phyloP scores from a whole-genome alignment of 2,797 vertebrate species.

The Sebastes umbrosus region DNA sequence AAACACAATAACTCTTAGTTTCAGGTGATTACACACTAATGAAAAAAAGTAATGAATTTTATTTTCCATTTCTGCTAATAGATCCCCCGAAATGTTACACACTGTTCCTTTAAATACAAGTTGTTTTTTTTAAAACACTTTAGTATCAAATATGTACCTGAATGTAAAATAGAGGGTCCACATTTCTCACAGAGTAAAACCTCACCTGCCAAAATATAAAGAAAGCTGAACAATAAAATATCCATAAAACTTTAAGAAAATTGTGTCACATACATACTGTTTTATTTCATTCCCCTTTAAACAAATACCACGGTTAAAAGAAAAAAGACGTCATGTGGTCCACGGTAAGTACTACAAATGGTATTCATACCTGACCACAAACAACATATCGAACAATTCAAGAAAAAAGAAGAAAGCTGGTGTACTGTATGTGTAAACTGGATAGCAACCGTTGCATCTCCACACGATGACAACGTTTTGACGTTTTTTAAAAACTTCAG shows the following conservation, averaged over 20 bases:
- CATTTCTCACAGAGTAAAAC: neutral
- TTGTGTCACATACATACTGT: slow-evolving; percentile 27
- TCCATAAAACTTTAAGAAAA: neutral
- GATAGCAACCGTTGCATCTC: slow-evolving; percentile 14
- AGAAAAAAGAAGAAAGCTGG: slow-evolving; percentile 53
- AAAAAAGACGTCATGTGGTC: slow-evolving; percentile 24
- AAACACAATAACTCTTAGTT: no score
- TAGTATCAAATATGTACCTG: neutral
- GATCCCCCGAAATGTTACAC: no score
- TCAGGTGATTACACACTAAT: no score
- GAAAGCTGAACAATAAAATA: neutral
- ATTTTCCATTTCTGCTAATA: no score
- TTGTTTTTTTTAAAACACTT: rapidly evolving
- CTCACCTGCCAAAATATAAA: neutral
- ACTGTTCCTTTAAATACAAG: no score
- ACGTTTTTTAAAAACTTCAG: slow-evolving; percentile 28
- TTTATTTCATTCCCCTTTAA: slow-evolving; percentile 68
- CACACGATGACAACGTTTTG: neutral
- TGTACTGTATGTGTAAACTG: slow-evolving; percentile 51
- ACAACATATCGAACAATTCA: slow-evolving; percentile 18
- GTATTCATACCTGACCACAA: slow-evolving; percentile 24
- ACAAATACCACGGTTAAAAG: slow-evolving; percentile 51
- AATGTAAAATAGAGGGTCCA: neutral
- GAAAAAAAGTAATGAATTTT: no score
- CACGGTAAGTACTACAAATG: slow-evolving; percentile 10